A percentile compares a stretch with the other conserved stretches of the same genome.
Conservation (phyloP, 2,113 vertebrate species). For the Triplophysa dalaica region DNA sequence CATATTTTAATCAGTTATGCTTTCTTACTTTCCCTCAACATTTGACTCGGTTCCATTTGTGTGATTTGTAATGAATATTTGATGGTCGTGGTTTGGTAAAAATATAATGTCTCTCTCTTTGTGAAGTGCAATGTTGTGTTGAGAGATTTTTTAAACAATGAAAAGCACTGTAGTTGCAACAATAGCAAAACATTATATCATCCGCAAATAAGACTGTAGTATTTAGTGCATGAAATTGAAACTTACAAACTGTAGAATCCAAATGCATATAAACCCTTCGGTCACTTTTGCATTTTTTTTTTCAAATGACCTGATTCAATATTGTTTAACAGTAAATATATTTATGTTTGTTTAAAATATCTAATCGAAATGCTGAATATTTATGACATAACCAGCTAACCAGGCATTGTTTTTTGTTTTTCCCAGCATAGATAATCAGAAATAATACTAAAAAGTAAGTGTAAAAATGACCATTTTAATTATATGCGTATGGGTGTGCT, state of each 20-base stretch:
- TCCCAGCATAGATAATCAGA: too few relatives aligned
- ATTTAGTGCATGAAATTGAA: conserved; percentile 30
- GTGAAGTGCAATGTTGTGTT: not conserved
- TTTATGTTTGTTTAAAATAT: too few relatives aligned
- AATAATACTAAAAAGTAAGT: too few relatives aligned
- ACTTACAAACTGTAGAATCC: conserved; percentile 4
- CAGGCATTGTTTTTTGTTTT: too few relatives aligned
- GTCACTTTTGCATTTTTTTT: not conserved
- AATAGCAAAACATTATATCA: not conserved
- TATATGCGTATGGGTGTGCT: not conserved
- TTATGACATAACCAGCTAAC: too few relatives aligned
- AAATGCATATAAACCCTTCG: not conserved
- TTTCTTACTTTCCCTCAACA: not conserved
- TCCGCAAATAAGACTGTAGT: conserved; percentile 2
- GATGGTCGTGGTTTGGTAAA: not conserved
- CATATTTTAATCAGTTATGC: not conserved
- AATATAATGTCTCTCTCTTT: not conserved
- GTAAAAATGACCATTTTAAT: not conserved
- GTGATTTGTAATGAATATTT: not conserved
- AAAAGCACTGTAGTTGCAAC: not conserved
- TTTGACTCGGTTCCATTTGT: not conserved
- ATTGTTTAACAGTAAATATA: too few relatives aligned
- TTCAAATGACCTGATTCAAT: not conserved
- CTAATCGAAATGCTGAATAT: too few relatives aligned
- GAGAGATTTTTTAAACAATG: conserved; percentile 2